Base-by-base conservation (phyloP, 2,797 vertebrate genomes). In the Mormyrops attenuatus region DNA sequence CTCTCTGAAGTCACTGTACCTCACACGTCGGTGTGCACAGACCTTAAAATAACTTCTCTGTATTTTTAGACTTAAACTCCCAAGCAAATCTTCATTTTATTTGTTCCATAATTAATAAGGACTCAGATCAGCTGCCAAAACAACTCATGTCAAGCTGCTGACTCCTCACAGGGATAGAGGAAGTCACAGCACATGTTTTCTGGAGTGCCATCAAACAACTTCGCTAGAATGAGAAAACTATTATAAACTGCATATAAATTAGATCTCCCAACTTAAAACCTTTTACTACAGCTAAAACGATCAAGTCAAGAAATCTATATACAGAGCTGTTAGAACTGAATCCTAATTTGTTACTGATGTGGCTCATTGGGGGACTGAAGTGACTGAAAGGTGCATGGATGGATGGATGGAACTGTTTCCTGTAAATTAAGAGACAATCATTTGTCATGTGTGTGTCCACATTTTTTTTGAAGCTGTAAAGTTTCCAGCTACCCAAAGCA, bases 41-140 rank as follows among this genome's bases (percentile, higher is more conserved):
- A 22, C 60, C 80, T 87, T 44, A 86, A 87, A 89, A 89, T 89
- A 86, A 34, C 30, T 34, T 52, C 44, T 73, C 41, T 7, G 13
- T 89, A 89, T 89, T 86, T 88, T 89, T 89, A 87, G 85, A 26
- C 9, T 86, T 73, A 11, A 87, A 87, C 57, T 86, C 88, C 57
- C 55, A 66, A 66, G 26, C n/a, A 82, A 87, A 15, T 87, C 9
- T 89, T 69, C 26, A 15, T 69, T 3, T 60, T 69, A 84, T 66
- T 13, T 63, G 41, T 63, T 38, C 5, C 80, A 41, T 86, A 85
- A 86, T 17, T 86, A 53, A 50, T 89, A 53, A 50, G 44, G 82
- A 89, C 30, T 89, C 53, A 86, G 55, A 66, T 87, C 15, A 69
- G 50, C 30, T n/a, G 82, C 26, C 20, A 69, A 63, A 69, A 85